Evolutionary conservation across 2,113 vertebrate species (phyloP).

Genomic region (Crotalus horridus): DNA sequence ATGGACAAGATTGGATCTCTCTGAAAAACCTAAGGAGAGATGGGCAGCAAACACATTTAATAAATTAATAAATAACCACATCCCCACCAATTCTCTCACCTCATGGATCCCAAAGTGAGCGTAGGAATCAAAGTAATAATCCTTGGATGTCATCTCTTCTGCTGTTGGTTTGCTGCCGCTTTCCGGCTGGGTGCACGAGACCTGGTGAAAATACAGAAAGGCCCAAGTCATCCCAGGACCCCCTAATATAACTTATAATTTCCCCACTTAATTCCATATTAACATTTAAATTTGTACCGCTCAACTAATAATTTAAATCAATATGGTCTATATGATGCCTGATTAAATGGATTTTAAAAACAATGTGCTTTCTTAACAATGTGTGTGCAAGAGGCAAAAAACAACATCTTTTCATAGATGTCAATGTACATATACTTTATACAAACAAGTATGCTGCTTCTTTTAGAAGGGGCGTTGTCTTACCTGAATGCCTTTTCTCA

Average conservation of each 20-base stretch:
- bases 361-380: background rate
- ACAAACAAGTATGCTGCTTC: background rate
- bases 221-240: background rate
- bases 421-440: background rate
- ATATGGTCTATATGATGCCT: background rate
- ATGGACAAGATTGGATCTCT: background rate
- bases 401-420: background rate
- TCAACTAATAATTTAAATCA: background rate
- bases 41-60: background rate
- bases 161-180: conserved; percentile 83
- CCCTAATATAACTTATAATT: background rate
- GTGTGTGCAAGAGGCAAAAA: background rate
- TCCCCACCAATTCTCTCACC: conserved; percentile 59
- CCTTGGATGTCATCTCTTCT: conserved; percentile 94
- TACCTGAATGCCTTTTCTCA: no score
- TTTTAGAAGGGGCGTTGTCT: background rate
- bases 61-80: background rate
- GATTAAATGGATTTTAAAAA: background rate
- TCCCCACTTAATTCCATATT: background rate
- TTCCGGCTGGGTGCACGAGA: conserved; percentile 78
- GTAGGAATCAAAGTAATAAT: conserved; percentile 94
- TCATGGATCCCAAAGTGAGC: conserved; percentile 94
- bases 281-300: background rate
- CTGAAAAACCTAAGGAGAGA: background rate
- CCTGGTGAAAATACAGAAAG: conserved; percentile 57